Evolutionary conservation across 2,113 vertebrate genomes (phyloP).

Genomic region (Pheucticus melanocephalus): DNA sequence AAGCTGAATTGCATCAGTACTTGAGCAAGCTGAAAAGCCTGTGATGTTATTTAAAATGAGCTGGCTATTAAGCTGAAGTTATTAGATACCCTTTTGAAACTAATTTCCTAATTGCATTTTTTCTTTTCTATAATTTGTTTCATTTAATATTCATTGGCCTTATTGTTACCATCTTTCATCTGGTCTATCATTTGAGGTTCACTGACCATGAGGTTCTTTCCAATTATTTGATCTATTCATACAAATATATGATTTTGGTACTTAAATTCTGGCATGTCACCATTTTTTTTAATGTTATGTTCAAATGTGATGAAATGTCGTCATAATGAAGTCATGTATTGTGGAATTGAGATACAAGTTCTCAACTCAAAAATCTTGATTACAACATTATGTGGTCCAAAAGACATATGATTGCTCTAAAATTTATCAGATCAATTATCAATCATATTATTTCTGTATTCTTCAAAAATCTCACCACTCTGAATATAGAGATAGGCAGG

Average conservation of each 20-base stretch:
- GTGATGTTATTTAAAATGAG: not conserved
- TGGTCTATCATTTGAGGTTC: not conserved
- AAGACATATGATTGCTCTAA: not conserved
- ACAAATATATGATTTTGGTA: not conserved
- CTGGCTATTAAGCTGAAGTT: not conserved
- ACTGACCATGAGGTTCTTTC: not conserved
- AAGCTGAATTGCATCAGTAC: not conserved
- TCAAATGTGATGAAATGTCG: not conserved
- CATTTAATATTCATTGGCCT: conserved; percentile 31
- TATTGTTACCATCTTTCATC: conserved; percentile 13
- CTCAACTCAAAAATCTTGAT: not conserved
- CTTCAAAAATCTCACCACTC: not conserved
- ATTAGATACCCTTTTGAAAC: not conserved
- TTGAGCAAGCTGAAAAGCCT: not conserved
- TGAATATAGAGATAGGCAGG: not conserved
- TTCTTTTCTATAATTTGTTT: not conserved
- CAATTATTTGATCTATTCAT: not conserved
- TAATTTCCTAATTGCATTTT: conserved; percentile 28
- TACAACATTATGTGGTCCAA: not conserved
- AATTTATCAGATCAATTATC: not conserved
- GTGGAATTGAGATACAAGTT: not conserved
- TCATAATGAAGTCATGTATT: not conserved
- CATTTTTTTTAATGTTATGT: not conserved
- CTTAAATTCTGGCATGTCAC: not conserved
- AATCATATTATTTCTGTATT: not conserved